Evolutionary conservation across 2,888 invertebrate genomes (phyloP), one percentile per base, ranked within the genome.

Genomic region (Zygaena filipendulae): DNA sequence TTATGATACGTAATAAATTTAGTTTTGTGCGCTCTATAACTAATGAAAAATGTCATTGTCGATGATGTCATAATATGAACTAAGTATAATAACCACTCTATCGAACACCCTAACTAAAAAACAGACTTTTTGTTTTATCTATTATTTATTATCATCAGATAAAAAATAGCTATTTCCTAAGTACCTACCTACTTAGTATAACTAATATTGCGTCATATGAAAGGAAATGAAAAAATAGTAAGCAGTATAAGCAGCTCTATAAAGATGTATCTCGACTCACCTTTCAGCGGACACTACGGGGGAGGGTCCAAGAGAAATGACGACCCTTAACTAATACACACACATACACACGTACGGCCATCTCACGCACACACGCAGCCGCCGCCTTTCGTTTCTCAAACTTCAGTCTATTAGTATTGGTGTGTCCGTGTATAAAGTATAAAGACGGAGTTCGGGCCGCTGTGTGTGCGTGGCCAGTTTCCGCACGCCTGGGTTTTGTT

Each of bases 251-350:
- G 22, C 63, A 57, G 25, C 75, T 67, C 72, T 39, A 43, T 51
- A 52, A 23, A 47, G 41, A 36, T 69, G 59, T 52, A 39, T 59
- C 59, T 70, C 71, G 72, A 72, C 79, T 77, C 77, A 79, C 79
- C 79, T 79, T 77, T 75, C 74, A 75, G 77, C 75, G 79, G 79
- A 77, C 79, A 79, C 68, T 77, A 71, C 68, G 70, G 75, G 67
- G 79, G 79, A 72, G 77, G 77, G 79, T 79, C 79, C 79, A 79
- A 72, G 77, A 79, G 79, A 79, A 77, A 79, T 79, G 79, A 79
- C 79, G 79, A 75, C 79, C 79, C 79, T 79, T 79, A 79, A 79
- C 79, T 79, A 79, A 75, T 69, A 72, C 77, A 75, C 77, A 77
- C 74, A 75, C 59, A 59, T 47, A 64, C 55, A 42, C 39, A 66